Conservation (phyloP, 2,888 invertebrate species). For the Myopa tessellatipennis region DNA sequence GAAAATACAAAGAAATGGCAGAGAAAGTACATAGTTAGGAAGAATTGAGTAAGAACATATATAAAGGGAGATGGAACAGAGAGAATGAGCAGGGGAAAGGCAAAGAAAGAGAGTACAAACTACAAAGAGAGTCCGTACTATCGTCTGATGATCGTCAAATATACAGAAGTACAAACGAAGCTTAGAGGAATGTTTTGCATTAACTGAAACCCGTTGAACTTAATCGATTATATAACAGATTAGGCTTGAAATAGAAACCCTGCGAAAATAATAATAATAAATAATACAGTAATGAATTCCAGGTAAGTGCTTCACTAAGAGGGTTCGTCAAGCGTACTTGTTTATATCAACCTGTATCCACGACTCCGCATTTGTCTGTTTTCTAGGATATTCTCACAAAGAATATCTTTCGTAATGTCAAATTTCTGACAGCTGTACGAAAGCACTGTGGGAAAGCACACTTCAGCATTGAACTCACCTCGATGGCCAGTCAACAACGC, state of each 20-base stretch:
- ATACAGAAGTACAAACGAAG: background rate
- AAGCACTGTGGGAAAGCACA: conserved; percentile 6
- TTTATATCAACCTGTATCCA: background rate
- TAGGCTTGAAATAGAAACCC: too few species aligned
- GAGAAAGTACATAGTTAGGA: background rate
- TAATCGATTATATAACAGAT: too few species aligned
- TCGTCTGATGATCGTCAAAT: too few species aligned
- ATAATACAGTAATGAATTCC: background rate
- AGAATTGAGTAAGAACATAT: background rate
- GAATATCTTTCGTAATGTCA: conserved; percentile 32
- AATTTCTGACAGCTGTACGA: conserved; percentile 37
- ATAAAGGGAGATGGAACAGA: background rate
- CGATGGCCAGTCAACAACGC: background rate
- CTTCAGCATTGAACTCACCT: background rate
- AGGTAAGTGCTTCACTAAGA: too few species aligned
- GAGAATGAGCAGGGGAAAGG: background rate
- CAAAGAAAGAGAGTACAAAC: too few species aligned
- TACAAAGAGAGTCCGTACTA: too few species aligned
- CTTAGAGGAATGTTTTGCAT: too few species aligned
- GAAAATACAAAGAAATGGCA: background rate
- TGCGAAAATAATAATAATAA: too few species aligned
- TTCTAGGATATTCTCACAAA: conserved; percentile 29
- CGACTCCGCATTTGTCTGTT: background rate
- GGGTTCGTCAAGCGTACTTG: background rate
- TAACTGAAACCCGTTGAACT: background rate